Conservation (phyloP, 2,888 invertebrate species). For the Drosophila cracens region DNA sequence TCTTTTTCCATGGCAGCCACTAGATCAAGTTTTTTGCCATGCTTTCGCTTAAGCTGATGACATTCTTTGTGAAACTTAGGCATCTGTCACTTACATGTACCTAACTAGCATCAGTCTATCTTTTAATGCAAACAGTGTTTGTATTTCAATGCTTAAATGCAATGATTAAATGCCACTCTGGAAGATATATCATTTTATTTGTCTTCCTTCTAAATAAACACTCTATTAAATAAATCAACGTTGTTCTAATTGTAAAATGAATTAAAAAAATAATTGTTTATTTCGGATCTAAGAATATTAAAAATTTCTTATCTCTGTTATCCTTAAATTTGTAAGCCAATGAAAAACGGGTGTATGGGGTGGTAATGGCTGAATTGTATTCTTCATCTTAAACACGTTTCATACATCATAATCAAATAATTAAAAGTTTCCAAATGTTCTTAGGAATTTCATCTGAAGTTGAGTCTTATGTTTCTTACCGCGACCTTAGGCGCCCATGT, state of each 20-base stretch:
- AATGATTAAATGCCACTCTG: neutral
- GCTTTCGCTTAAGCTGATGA: constrained; percentile 10
- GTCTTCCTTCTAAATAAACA: neutral
- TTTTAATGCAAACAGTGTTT: neutral
- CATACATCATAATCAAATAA: neutral
- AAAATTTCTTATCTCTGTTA: neutral
- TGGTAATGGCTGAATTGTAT: neutral
- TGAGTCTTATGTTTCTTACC: neutral
- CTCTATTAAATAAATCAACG: neutral
- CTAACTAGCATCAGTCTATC: neutral
- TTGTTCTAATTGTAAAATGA: neutral
- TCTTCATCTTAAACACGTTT: neutral
- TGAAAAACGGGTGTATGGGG: neutral
- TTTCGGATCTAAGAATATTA: neutral
- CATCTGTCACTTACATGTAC: constrained; percentile 1
- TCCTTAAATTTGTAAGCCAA: neutral
- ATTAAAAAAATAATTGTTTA: neutral
- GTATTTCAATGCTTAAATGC: too few relatives aligned
- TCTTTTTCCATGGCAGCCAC: constrained; percentile 23
- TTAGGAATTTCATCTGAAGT: neutral
- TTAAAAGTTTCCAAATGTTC: neutral
- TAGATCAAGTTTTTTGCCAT: constrained; percentile 23
- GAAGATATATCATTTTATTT: neutral
- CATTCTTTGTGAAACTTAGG: constrained; percentile 1
- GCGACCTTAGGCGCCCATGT: neutral